phyloP scores from a whole-genome alignment of 92 coral and sea anemone species.

The Siderastrea radians region DNA sequence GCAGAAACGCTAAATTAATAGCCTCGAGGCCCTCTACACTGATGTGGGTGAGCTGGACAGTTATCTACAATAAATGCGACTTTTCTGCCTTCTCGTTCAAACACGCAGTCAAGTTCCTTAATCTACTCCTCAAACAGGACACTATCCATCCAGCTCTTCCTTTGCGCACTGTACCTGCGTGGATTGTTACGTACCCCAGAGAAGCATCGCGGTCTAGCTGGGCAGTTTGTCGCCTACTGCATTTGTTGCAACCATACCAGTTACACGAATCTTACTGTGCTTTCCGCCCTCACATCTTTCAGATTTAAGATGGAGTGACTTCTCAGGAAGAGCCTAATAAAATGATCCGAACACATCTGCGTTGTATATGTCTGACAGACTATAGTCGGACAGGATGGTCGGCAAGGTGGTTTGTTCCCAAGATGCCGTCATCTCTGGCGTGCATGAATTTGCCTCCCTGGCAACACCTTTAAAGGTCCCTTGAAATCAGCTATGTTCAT shows the following conservation, averaged over 20 bases:
- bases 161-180: background rate
- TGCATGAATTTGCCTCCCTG: slow-evolving; percentile 55
- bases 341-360: background rate
- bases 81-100: slow-evolving; percentile 67
- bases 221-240: background rate
- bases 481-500: too few relatives aligned
- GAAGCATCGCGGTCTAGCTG: background rate
- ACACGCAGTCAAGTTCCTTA: slow-evolving; percentile 66
- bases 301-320: background rate
- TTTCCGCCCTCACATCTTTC: background rate
- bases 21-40: slow-evolving; percentile 50
- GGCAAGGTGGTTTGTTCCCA: slow-evolving; percentile 27
- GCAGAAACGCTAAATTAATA: slow-evolving; percentile 66
- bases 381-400: background rate
- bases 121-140: slow-evolving; percentile 69
- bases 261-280: background rate
- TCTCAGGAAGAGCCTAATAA: background rate
- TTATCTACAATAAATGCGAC: slow-evolving; percentile 61
- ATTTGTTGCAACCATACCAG: slow-evolving; percentile 14
- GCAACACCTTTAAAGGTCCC: slow-evolving; percentile 53
- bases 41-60: slow-evolving; percentile 67
- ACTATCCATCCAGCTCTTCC: slow-evolving; percentile 64
- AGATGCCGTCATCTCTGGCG: slow-evolving; percentile 42
- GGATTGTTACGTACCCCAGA: background rate
- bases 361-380: background rate